Evolutionary conservation across 2,113 vertebrate species (phyloP).

Genomic region (Periophthalmodon schlosseri): DNA sequence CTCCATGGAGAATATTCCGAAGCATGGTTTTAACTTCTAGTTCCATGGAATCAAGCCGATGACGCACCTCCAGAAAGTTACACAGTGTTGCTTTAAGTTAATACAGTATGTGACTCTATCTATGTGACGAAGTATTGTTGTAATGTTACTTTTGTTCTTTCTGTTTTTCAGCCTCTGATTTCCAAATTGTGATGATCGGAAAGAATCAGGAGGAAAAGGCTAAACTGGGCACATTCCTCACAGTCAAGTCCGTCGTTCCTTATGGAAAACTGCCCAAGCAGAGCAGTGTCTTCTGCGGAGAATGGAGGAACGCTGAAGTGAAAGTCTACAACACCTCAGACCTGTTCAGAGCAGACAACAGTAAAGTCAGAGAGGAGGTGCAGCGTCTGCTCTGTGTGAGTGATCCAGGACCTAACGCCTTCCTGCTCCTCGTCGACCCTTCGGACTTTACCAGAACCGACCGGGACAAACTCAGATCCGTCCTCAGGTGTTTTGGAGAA

Average conservation of each 20-base stretch:
- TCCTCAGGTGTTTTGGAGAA: neutral
- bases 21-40: too few species aligned
- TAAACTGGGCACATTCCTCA: neutral
- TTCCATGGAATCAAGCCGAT: too few species aligned
- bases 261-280: constrained; percentile 1
- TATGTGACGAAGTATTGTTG: neutral
- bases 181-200: neutral
- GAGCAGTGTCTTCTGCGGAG: constrained; percentile 1
- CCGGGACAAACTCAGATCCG: neutral
- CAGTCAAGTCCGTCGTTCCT: neutral
- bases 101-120: too few species aligned
- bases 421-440: constrained; percentile 10
- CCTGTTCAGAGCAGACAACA: neutral
- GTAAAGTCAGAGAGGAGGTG: neutral
- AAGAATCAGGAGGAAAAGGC: constrained; percentile 5
- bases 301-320: neutral
- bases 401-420: neutral
- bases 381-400: too few species aligned
- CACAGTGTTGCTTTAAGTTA: too few species aligned
- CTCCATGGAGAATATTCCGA: too few species aligned
- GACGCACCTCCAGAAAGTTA: too few species aligned
- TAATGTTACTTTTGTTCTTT: neutral
- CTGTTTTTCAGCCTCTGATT: neutral
- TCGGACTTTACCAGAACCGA: neutral
- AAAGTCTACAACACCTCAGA: neutral